These are phyloP conservation scores for Amblyjoppa fuscipennis DNA, from an alignment of 2,888 invertebrate species.

Conservation along the genomic window DNA sequence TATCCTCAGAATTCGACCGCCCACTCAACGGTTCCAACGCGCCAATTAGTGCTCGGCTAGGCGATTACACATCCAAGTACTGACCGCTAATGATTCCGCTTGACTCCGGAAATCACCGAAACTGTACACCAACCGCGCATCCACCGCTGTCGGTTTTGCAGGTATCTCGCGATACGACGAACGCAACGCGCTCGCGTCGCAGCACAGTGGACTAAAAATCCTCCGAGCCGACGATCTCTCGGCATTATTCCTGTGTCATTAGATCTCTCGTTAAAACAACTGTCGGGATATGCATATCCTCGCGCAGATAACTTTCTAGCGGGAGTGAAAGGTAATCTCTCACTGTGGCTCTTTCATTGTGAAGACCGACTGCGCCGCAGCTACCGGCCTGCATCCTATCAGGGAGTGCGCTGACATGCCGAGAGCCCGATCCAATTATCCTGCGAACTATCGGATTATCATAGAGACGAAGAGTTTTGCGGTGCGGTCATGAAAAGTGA, in stretches of 20 bases:
- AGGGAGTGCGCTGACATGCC: slow-evolving; percentile 63
- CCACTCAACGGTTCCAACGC: no score
- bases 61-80: no score
- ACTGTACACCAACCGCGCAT: no score
- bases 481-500: slow-evolving; percentile 60
- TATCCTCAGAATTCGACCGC: no score
- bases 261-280: slow-evolving; percentile 27
- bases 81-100: no score
- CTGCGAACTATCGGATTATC: slow-evolving; percentile 64
- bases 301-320: slow-evolving; percentile 68
- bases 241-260: slow-evolving; percentile 43
- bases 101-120: no score
- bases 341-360: slow-evolving; percentile 59
- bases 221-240: not conserved
- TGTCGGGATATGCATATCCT: not conserved
- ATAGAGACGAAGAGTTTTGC: slow-evolving; percentile 68
- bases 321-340: slow-evolving; percentile 72
- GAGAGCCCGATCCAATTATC: slow-evolving; percentile 68
- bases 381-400: slow-evolving; percentile 58
- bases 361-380: slow-evolving; percentile 17
- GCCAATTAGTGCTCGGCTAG: no score
- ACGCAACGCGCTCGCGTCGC: not conserved
- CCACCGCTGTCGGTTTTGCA: not conserved
- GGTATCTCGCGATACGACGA: not conserved
- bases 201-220: not conserved